Evolutionary conservation across 2,797 vertebrate species (phyloP).

Genomic region (Melanotaenia pygmaea): DNA sequence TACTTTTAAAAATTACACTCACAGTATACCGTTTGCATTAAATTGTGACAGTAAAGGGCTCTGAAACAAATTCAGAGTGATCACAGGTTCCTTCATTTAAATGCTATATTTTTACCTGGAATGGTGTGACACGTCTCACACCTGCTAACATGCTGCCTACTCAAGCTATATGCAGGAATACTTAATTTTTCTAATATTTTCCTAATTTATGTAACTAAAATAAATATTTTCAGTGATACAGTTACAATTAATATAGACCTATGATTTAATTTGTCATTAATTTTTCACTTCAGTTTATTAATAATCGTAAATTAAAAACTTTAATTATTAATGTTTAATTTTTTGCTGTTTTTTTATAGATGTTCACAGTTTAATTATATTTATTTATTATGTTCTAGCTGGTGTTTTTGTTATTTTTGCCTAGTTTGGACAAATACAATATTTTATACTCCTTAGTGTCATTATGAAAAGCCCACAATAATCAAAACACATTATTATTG

Average conservation of each 20-base stretch:
- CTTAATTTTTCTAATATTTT: too few relatives aligned
- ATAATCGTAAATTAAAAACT: background rate
- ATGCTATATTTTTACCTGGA: too few relatives aligned
- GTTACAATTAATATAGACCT: too few relatives aligned
- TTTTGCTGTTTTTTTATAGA: background rate
- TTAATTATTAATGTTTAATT: background rate
- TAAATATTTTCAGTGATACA: too few relatives aligned
- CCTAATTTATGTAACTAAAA: too few relatives aligned
- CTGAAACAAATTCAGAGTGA: background rate
- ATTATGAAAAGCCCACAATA: background rate
- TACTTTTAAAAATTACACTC: background rate
- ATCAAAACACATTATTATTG: background rate
- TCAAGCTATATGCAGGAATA: too few relatives aligned
- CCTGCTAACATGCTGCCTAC: too few relatives aligned
- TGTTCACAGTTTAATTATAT: background rate
- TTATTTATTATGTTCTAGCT: background rate
- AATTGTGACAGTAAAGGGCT: background rate
- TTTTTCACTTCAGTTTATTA: background rate
- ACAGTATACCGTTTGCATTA: background rate
- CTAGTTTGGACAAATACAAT: background rate
- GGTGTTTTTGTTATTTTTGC: background rate
- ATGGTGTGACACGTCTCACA: too few relatives aligned
- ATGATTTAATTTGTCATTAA: background rate
- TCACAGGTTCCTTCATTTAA: background rate
- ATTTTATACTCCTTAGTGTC: background rate